phyloP scores from a whole-genome alignment of 2,113 vertebrate genomes.

The Urocolius indicus region DNA sequence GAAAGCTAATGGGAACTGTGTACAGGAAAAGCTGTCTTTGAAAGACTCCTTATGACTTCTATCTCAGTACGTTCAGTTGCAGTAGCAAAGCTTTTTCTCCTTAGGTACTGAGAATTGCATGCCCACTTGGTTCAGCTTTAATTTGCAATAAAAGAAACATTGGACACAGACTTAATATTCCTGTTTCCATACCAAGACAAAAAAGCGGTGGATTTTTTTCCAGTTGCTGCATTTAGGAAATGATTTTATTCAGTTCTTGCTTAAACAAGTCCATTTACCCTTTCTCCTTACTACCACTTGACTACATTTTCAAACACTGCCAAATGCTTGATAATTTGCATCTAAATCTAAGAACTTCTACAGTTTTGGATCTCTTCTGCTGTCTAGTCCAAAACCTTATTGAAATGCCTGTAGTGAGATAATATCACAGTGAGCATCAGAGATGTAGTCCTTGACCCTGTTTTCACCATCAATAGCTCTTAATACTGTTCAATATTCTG shows the following conservation, averaged over 20 bases:
- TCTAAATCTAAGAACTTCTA: background rate
- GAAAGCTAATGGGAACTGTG: background rate
- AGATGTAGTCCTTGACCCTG: slow-evolving; percentile 10
- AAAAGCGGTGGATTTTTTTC: background rate
- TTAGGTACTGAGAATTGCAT: background rate
- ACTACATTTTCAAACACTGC: background rate
- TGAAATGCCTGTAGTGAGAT: background rate
- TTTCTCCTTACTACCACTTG: background rate
- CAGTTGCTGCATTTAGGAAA: background rate
- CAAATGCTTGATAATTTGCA: background rate
- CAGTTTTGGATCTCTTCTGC: background rate
- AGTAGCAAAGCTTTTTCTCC: background rate
- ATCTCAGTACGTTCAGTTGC: background rate
- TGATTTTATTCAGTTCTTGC: background rate
- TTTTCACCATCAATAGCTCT: background rate
- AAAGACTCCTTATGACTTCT: background rate
- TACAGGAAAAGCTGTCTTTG: background rate
- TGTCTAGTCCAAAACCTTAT: background rate
- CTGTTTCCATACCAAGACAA: background rate
- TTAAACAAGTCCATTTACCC: background rate
- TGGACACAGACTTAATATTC: background rate
- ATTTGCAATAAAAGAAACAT: background rate
- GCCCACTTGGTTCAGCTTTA: background rate
- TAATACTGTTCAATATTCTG: slow-evolving; percentile 14
- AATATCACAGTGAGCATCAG: background rate